Base-by-base conservation (phyloP, 2,113 vertebrate genomes). In the Podocnemis expansa region DNA sequence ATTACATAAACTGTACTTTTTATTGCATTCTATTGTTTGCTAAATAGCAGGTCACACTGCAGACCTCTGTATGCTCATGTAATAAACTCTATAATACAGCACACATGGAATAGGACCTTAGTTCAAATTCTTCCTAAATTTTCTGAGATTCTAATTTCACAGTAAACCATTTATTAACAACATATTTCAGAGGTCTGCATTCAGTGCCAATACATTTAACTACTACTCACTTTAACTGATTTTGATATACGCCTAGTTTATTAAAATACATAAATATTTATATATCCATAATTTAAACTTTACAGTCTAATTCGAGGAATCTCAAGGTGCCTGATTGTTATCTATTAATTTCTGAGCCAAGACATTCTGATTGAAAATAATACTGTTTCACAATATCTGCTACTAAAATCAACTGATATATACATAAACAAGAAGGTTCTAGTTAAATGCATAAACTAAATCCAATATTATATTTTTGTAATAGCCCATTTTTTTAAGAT, bases 401-500 rank as follows among this genome's bases (percentile, higher is more conserved):
- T 81, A n/a, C 21, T 58, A 70, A 90, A 88, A 93, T 56, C 84
- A n/a, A 73, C 85, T 93, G 38, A 56, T 11, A 8, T 41, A 54
- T 56, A 94, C 1, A 12, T 47, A 67, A 55, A 80, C 10, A 41
- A 70, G 51, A 87, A 43, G 0, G 1, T 89, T 88, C 76, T 63
- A 90, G 78, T 54, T 22, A 88, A 87, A 10, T 9, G 16, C 79
- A 13, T 8, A 87, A 34, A 87, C 2, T 85, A 94, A 95, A 87
- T 5, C 1, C 19, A 73, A 14, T 1, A 24, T 6, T 9, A 22
- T 38, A 55, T 10, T 79, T 90, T 84, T 75, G 82, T 70, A 56
- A 56, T 52, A 82, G 12, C n/a, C 41, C 89, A 41, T 13, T 78
- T 34, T 78, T 84, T 91, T 88, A 78, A 12, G 85, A 2, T 55